These are phyloP conservation scores for Motacilla alba DNA, from an alignment of 2,113 vertebrate genomes.

Conservation along the genomic window DNA sequence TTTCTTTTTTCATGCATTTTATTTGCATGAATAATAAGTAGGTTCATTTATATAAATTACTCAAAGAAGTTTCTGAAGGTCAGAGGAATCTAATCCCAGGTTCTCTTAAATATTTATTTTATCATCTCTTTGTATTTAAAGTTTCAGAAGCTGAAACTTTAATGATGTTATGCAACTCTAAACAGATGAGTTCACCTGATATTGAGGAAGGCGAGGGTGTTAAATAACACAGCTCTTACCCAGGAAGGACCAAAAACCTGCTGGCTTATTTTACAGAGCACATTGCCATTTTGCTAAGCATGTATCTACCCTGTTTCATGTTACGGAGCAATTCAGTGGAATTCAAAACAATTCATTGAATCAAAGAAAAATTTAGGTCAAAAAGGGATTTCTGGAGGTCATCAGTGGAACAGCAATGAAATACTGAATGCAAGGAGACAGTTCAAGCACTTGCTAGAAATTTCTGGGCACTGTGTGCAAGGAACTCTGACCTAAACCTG, in stretches of 20 bases:
- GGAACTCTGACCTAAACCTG: not conserved
- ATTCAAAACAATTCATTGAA: not conserved
- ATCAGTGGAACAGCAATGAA: not conserved
- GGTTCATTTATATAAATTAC: slow-evolving; percentile 34
- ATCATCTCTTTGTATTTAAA: slow-evolving; percentile 55
- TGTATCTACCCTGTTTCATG: not conserved
- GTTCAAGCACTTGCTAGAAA: not conserved
- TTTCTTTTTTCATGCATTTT: not conserved
- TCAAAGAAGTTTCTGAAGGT: slow-evolving; percentile 20
- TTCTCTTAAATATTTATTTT: slow-evolving; percentile 63
- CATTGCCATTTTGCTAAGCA: not conserved
- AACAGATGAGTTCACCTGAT: slow-evolving; percentile 13
- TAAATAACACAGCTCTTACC: not conserved
- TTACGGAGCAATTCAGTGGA: not conserved
- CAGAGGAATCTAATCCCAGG: slow-evolving; percentile 38
- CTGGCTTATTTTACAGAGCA: not conserved
- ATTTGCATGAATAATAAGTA: slow-evolving; percentile 15
- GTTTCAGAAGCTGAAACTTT: slow-evolving; percentile 60
- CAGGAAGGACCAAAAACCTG: not conserved
- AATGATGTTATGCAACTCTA: slow-evolving; percentile 36
- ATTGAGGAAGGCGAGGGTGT: not conserved
- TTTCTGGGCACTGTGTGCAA: not conserved
- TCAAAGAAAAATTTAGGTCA: not conserved
- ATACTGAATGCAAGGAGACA: not conserved
- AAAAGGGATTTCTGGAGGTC: not conserved